Conservation (phyloP, 2,113 vertebrate species). For the Melospiza georgiana region DNA sequence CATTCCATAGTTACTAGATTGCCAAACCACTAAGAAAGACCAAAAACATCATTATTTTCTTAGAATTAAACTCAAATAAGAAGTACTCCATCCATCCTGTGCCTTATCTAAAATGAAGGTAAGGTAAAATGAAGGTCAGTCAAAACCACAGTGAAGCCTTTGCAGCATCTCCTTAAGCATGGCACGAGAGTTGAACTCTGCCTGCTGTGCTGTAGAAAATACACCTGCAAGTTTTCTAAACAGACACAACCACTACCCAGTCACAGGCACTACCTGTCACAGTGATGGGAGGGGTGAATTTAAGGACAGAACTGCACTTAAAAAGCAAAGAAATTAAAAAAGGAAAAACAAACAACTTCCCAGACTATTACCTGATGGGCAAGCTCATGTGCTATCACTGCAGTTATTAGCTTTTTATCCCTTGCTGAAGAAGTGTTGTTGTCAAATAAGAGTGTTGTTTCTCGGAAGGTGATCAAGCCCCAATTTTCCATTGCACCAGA, state of each 20-base stretch:
- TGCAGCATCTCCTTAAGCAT: neutral
- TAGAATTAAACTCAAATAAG: neutral
- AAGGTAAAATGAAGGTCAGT: neutral
- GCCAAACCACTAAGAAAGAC: slow-evolving; percentile 89
- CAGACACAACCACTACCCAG: neutral
- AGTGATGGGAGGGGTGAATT: neutral
- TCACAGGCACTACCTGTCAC: neutral
- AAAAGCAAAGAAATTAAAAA: neutral
- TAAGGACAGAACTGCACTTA: neutral
- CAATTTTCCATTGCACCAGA: slow-evolving; percentile 97
- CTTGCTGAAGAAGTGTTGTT: slow-evolving; percentile 78
- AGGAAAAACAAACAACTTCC: neutral
- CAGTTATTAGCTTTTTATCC: slow-evolving; percentile 88
- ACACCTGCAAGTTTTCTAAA: neutral
- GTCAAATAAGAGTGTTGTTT: slow-evolving; percentile 84
- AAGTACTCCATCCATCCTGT: neutral
- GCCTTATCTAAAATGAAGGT: neutral
- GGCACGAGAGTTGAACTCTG: no score
- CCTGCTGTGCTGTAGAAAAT: neutral
- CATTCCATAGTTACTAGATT: slow-evolving; percentile 96
- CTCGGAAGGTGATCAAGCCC: slow-evolving; percentile 92
- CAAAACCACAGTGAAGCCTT: neutral
- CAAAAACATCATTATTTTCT: neutral
- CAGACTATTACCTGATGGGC: slow-evolving; percentile 88
- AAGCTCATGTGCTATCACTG: slow-evolving; percentile 91